Conservation (phyloP, 2,888 invertebrate genomes). For the Cosmopolites sordidus region DNA sequence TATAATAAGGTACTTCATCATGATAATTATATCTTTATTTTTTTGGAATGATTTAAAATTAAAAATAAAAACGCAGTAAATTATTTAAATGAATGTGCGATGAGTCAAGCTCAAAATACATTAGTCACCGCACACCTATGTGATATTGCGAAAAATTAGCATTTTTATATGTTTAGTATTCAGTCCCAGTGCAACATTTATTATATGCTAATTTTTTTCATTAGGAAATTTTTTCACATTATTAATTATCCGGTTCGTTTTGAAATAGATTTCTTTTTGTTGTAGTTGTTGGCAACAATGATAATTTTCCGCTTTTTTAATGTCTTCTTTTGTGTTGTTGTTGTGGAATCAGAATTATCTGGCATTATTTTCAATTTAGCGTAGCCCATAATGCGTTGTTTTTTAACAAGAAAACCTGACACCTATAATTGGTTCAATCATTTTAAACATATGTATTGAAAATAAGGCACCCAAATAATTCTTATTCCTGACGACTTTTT, state of each 20-base stretch:
- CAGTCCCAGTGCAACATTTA: constrained; percentile 24
- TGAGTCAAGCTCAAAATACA: constrained; percentile 24
- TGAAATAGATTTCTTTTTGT: constrained; percentile 13
- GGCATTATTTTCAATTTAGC: neutral
- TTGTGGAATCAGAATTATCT: neutral
- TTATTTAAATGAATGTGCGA: constrained; percentile 24
- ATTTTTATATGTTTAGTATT: constrained; percentile 23
- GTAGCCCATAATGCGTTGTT: no score
- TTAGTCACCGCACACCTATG: constrained; percentile 25
- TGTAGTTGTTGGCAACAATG: neutral
- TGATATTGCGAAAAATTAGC: constrained; percentile 23
- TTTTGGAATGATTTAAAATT: neutral
- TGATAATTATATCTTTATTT: constrained; percentile 4
- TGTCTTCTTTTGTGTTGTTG: neutral
- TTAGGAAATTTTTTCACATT: constrained; percentile 22
- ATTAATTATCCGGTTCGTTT: constrained; percentile 14
- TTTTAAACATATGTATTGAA: no score
- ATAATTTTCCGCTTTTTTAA: neutral
- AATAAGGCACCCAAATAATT: no score
- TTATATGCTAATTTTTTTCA: constrained; percentile 26
- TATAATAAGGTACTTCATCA: neutral
- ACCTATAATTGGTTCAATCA: no score
- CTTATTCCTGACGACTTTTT: no score
- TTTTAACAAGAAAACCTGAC: no score
- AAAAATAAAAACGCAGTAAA: constrained; percentile 18